phyloP scores from a whole-genome alignment of 1,140 invertebrate species.

The Prorops nasuta region DNA sequence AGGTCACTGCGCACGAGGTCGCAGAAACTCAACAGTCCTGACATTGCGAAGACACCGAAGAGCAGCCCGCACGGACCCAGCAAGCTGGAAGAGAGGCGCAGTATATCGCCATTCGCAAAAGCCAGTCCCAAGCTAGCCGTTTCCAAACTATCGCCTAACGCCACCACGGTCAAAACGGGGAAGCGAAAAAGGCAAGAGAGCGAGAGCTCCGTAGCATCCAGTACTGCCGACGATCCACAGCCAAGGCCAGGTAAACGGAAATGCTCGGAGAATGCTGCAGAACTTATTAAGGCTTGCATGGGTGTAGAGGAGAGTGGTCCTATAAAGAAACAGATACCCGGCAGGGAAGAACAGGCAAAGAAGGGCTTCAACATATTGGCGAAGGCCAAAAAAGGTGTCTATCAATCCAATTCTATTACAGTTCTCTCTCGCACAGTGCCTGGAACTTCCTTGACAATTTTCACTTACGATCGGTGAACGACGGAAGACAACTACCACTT shows the following conservation, averaged over 20 bases:
- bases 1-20: conserved; percentile 67
- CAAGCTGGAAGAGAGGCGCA: conserved; percentile 48
- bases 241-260: conserved; percentile 63
- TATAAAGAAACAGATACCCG: conserved; percentile 50
- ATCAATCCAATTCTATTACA: conserved; percentile 16
- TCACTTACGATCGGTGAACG: too few relatives aligned
- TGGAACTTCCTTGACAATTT: background rate
- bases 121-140: conserved; percentile 42
- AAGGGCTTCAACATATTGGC: conserved; percentile 53
- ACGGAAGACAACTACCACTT: too few relatives aligned
- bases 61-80: conserved; percentile 59
- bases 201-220: conserved; percentile 67
- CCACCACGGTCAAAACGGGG: conserved; percentile 36
- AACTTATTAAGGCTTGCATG: conserved; percentile 69
- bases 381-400: conserved; percentile 54
- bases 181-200: conserved; percentile 77
- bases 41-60: conserved; percentile 61
- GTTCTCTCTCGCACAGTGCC: background rate
- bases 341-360: conserved; percentile 52
- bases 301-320: conserved; percentile 60
- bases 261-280: conserved; percentile 67
- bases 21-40: conserved; percentile 72
- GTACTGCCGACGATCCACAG: conserved; percentile 60
- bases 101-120: conserved; percentile 55
- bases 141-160: conserved; percentile 41